phyloP scores from a whole-genome alignment of 2,113 vertebrate genomes.

The Lutjanus erythropterus region DNA sequence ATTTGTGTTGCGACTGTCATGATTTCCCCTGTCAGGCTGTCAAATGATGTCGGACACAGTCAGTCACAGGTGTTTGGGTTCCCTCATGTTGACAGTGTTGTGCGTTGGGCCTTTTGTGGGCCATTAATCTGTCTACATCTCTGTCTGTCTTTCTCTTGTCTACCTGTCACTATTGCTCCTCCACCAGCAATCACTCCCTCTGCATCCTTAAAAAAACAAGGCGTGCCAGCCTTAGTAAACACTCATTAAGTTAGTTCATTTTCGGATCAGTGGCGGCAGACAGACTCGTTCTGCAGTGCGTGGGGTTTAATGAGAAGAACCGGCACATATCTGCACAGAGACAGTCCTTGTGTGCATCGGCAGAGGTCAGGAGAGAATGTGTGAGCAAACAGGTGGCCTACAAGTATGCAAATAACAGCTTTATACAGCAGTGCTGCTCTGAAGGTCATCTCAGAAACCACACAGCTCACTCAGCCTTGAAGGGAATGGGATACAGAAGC shows the following conservation, averaged over 20 bases:
- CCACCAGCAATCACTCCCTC: background rate
- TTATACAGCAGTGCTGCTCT: conserved; percentile 3
- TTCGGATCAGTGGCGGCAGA: conserved; percentile 8
- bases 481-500: conserved; percentile 1
- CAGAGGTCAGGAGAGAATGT: conserved; percentile 29
- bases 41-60: conserved; percentile 44
- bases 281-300: background rate
- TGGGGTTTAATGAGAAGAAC: conserved; percentile 22
- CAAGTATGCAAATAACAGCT: conserved; percentile 27
- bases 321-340: background rate
- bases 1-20: conserved; percentile 45
- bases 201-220: background rate
- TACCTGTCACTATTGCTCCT: conserved; percentile 20
- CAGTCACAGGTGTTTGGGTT: conserved; percentile 58
- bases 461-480: background rate
- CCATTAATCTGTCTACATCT: conserved; percentile 45
- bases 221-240: conserved; percentile 12
- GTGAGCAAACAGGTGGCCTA: conserved; percentile 16
- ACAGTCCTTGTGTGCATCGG: background rate
- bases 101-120: conserved; percentile 26
- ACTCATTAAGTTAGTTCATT: conserved; percentile 12
- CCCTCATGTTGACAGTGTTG: conserved; percentile 33
- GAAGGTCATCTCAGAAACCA: conserved; percentile 28
- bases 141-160: conserved; percentile 4
- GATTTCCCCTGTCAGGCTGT: conserved; percentile 30